phyloP scores from a whole-genome alignment of 1,140 invertebrate species.

The Tetragonula clypearis region DNA sequence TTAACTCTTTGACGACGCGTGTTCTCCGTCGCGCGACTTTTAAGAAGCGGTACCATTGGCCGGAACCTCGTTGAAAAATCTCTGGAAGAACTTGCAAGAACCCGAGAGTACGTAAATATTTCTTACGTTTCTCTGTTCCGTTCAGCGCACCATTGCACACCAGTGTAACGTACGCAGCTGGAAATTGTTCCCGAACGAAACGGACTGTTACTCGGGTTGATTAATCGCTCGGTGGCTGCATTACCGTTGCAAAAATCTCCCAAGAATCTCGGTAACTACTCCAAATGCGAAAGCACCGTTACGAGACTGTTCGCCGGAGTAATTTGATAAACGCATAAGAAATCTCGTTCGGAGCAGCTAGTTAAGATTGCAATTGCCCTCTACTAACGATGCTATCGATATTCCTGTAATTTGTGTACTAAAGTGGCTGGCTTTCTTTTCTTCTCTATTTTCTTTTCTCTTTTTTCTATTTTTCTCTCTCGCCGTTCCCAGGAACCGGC shows the following conservation, averaged over 20 bases:
- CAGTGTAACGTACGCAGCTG: background rate
- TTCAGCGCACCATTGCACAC: too few species aligned
- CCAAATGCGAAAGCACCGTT: background rate
- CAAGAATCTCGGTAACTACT: background rate
- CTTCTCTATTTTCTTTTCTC: background rate
- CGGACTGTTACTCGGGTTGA: background rate
- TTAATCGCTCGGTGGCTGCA: background rate
- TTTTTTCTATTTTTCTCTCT: background rate
- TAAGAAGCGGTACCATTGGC: background rate
- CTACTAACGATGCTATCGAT: constrained; percentile 11
- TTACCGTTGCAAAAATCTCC: background rate
- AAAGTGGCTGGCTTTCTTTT: background rate
- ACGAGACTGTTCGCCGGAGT: background rate
- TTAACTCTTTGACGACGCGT: constrained; percentile 51
- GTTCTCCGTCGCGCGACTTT: constrained; percentile 27
- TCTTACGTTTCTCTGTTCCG: background rate
- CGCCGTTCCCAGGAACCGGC: constrained; percentile 12
- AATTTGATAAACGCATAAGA: constrained; percentile 25
- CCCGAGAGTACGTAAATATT: background rate
- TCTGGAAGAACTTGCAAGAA: background rate
- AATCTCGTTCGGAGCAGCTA: constrained; percentile 2
- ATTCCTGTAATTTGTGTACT: constrained; percentile 29
- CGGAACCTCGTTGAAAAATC: background rate
- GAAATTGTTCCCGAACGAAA: background rate
- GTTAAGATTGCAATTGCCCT: constrained; percentile 9